Base-by-base conservation (phyloP, 1,140 invertebrate species). In the Trachymyrmex septentrionalis region DNA sequence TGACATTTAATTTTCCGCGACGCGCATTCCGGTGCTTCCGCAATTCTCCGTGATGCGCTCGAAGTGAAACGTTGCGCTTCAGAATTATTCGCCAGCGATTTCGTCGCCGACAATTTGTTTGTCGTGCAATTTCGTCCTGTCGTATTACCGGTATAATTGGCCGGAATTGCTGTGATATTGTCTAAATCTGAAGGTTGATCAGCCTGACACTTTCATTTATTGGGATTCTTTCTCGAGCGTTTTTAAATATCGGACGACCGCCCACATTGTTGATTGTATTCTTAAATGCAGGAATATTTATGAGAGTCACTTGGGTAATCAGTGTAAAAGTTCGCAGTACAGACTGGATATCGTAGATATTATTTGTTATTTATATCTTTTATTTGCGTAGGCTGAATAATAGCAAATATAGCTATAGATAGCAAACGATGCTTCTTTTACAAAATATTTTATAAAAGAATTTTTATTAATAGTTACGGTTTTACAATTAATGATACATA, bases 1-100 rank as follows among this genome's bases (percentile, higher is more conserved):
- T 87, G 88, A 90, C 88, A 89, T 90, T 90, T 89, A 89, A 89
- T 90, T 89, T 89, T 84, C 87, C 77, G 66, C 84, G 76, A 88
- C 80, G 80, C 69, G 80, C 27, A 61, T 88, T 75, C 72, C 87
- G 57, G 59, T 87, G 64, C 24, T 48, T 59, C 67, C 84, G 57
- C 61, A 64, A 88, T 86, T 81, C 71, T 67, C 55, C 69, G 53
- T 81, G 75, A 86, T 67, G 63, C 63, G 57, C 71, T 14, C 61
- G 21, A 19, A 71, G 48, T 76, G 66, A 71, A 67, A 72, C 87
- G 69, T 76, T 84, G 87, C 69, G 55, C 71, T 81, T 61, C 63
- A 59, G 55, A 90, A 90, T 90, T 90, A 89, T 87, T 89, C 88
- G 85, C n/a, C 16, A 50, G 50, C 85, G 85, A 90, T 89, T 90